phyloP scores from a whole-genome alignment of 2,797 vertebrate genomes.

The Cryptoblepharus egeriae region DNA sequence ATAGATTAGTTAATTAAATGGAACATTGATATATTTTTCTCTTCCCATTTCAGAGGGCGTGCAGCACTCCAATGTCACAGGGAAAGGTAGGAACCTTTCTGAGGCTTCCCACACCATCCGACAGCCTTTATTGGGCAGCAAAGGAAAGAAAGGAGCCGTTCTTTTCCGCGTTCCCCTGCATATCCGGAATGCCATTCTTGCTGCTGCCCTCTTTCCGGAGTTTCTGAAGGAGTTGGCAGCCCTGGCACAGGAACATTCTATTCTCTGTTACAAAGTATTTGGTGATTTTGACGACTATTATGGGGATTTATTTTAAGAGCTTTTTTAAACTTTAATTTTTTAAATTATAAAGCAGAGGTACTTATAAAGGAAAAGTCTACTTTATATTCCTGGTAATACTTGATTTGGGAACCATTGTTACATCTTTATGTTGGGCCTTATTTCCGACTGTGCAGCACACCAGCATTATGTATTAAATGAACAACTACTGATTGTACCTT shows the following conservation, averaged over 20 bases:
- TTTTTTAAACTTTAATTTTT: conserved; percentile 58
- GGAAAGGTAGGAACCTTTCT: conserved; percentile 64
- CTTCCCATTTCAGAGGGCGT: conserved; percentile 74
- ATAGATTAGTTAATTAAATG: neutral
- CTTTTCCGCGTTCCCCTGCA: conserved; percentile 82
- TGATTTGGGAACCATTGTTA: conserved; percentile 67
- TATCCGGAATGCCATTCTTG: conserved; percentile 87
- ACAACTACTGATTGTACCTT: conserved; percentile 12
- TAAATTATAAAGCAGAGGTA: conserved; percentile 71
- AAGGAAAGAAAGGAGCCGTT: conserved; percentile 74
- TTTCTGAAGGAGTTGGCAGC: conserved; percentile 98
- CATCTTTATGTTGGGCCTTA: conserved; percentile 55
- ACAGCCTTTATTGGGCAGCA: conserved; percentile 75
- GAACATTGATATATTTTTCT: neutral
- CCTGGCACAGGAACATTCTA: conserved; percentile 94
- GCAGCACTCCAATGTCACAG: conserved; percentile 57
- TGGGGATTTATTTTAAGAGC: conserved; percentile 39
- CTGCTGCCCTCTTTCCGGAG: conserved; percentile 92
- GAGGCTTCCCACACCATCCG: conserved; percentile 72
- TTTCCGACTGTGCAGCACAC: conserved; percentile 21
- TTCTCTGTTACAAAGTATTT: conserved; percentile 87
- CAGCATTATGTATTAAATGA: conserved; percentile 39
- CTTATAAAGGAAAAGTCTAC: conserved; percentile 69
- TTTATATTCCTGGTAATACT: conserved; percentile 79
- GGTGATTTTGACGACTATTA: conserved; percentile 83